These are phyloP conservation scores for Camponotus pennsylvanicus DNA, from an alignment of 1,140 invertebrate species.

Conservation along the genomic window DNA sequence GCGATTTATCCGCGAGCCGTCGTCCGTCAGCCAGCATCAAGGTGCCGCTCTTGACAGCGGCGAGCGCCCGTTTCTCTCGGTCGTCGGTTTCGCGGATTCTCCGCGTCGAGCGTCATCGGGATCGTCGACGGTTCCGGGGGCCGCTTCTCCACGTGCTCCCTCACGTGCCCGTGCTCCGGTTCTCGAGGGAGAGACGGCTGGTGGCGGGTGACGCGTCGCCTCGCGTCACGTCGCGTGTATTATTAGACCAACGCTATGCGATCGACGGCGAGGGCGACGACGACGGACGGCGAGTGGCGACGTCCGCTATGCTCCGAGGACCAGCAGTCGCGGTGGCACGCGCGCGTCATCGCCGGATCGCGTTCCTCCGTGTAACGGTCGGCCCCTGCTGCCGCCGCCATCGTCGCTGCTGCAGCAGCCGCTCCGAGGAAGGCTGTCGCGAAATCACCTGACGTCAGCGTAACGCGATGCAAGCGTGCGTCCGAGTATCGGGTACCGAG, in stretches of 20 bases:
- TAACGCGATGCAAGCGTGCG: constrained; percentile 69
- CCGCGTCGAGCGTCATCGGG: constrained; percentile 19
- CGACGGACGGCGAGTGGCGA: constrained; percentile 68
- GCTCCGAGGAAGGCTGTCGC: constrained; percentile 38
- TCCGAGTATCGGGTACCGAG: constrained; percentile 26
- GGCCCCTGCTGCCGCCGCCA: constrained; percentile 16
- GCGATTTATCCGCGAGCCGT: no score
- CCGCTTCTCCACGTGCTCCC: constrained; percentile 51
- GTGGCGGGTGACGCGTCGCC: constrained; percentile 7
- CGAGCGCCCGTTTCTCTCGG: not conserved
- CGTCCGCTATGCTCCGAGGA: constrained; percentile 50
- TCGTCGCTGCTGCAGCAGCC: not conserved
- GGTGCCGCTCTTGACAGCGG: constrained; percentile 71
- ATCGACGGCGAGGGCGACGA: constrained; percentile 35
- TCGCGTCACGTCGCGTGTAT: constrained; percentile 31
- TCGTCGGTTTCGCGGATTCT: not conserved
- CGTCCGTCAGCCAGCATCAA: no score
- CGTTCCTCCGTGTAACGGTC: constrained; percentile 38
- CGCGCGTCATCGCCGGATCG: constrained; percentile 49
- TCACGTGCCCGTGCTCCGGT: not conserved
- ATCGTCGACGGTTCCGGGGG: constrained; percentile 16
- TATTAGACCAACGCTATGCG: constrained; percentile 73
- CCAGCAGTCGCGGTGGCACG: constrained; percentile 19
- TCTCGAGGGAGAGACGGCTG: constrained; percentile 3
- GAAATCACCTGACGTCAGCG: constrained; percentile 72